These are phyloP conservation scores for Meriones psammophilus DNA, from an alignment of 2,797 vertebrate species.

Conservation along the genomic window DNA sequence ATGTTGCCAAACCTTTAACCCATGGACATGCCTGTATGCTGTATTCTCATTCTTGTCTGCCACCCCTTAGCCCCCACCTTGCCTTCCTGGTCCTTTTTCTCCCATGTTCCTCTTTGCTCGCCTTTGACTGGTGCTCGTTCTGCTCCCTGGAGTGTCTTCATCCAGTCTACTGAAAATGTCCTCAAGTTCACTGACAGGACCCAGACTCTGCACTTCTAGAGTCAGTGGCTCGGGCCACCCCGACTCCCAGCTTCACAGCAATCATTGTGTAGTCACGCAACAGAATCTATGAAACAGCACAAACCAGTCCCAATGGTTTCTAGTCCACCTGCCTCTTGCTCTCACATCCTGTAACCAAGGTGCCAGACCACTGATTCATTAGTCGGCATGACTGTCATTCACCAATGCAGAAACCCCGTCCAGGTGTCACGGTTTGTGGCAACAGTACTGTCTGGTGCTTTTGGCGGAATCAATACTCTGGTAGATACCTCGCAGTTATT, in stretches of 20 bases:
- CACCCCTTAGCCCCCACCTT: no score
- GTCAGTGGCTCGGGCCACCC: neutral
- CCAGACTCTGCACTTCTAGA: no score
- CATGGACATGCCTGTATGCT: neutral
- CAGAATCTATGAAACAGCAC: neutral
- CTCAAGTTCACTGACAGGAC: neutral
- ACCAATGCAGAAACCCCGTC: neutral
- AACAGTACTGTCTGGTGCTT: neutral
- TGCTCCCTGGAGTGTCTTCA: neutral
- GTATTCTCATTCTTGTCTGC: neutral
- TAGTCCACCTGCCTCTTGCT: neutral
- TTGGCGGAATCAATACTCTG: neutral
- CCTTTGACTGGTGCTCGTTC: neutral
- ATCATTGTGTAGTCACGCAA: neutral
- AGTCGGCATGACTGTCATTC: neutral
- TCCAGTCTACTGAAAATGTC: neutral
- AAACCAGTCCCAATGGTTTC: neutral
- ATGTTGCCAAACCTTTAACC: neutral
- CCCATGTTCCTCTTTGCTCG: neutral
- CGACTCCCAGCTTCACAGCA: neutral
- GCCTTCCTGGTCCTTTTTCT: neutral
- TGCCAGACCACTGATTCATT: fast-evolving
- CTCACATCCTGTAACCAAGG: neutral
- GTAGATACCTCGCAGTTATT: neutral
- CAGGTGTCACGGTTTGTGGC: neutral